Percentiles rank a stretch among this genome's conserved stretches.
Evolutionary conservation across 2,888 invertebrate genomes (phyloP).

Genomic region (Drosophila mimetica): DNA sequence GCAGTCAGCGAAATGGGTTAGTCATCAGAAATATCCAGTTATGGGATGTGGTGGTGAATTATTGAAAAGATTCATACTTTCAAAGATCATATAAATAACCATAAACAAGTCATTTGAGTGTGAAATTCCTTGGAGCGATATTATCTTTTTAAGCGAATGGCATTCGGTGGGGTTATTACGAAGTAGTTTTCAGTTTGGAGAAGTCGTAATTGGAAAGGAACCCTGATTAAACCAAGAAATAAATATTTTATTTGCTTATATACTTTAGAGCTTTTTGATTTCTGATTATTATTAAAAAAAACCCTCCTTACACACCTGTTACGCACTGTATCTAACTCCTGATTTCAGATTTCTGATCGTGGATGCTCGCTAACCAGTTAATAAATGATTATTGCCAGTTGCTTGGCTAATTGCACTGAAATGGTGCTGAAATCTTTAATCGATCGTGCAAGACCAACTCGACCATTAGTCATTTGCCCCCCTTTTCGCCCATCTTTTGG

Average conservation of each 20-base stretch:
- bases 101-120: background rate
- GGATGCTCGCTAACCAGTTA: slow-evolving; percentile 57
- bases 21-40: slow-evolving; percentile 15
- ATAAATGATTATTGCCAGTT: slow-evolving; percentile 64
- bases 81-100: background rate
- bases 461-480: slow-evolving; percentile 42
- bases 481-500: slow-evolving; percentile 1
- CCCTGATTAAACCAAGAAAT: background rate
- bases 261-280: no score
- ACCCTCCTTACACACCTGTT: background rate
- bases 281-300: no score
- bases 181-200: background rate
- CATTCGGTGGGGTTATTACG: background rate
- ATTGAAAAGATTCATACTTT: slow-evolving; percentile 1
- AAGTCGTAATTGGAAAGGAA: background rate
- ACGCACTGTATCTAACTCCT: slow-evolving; percentile 1
- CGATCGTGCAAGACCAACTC: slow-evolving; percentile 28
- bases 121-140: background rate
- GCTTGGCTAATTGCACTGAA: slow-evolving; percentile 57
- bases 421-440: slow-evolving; percentile 42
- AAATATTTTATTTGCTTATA: no score
- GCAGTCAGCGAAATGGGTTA: slow-evolving; percentile 13
- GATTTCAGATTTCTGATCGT: background rate
- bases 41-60: slow-evolving; percentile 6
- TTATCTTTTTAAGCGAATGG: background rate